Evolutionary conservation across 2,888 invertebrate genomes (phyloP).

Genomic region (Beris chalybata): DNA sequence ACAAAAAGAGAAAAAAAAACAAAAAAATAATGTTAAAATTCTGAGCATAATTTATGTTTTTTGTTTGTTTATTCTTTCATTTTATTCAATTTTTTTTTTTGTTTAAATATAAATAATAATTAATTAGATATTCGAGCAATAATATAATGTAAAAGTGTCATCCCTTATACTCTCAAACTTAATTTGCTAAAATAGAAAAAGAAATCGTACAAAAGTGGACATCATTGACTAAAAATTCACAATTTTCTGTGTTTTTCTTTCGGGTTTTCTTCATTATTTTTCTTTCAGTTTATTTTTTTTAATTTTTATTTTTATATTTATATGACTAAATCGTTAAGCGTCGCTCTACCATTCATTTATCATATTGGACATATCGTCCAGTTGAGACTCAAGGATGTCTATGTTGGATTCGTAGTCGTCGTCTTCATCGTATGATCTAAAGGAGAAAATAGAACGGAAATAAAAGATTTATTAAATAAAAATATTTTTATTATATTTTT

Average conservation of each 20-base stretch:
- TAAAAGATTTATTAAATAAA: background rate
- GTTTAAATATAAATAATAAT: slow-evolving; percentile 21
- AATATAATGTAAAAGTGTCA: slow-evolving; percentile 3
- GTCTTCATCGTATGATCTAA: slow-evolving; percentile 41
- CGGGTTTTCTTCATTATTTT: slow-evolving; percentile 18
- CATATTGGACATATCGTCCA: slow-evolving; percentile 41
- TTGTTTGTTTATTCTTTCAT: slow-evolving; percentile 1
- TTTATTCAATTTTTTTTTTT: slow-evolving; percentile 1
- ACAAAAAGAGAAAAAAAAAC: slow-evolving; percentile 3
- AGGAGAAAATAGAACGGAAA: slow-evolving; percentile 6
- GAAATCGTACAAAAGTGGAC: slow-evolving; percentile 28
- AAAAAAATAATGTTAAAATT: background rate
- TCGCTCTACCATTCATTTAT: slow-evolving; percentile 40
- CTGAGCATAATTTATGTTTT: slow-evolving; percentile 17
- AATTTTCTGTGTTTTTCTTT: slow-evolving; percentile 12
- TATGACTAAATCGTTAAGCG: background rate
- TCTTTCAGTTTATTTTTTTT: background rate
- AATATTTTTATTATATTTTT: too few species aligned
- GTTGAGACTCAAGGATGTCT: slow-evolving; percentile 41
- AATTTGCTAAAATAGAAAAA: slow-evolving; percentile 20
- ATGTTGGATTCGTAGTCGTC: slow-evolving; percentile 42
- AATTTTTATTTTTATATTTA: background rate
- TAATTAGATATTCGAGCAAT: slow-evolving; percentile 25
- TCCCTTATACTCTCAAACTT: slow-evolving; percentile 18
- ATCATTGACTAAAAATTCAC: slow-evolving; percentile 12